Base-by-base conservation (phyloP, 2,797 vertebrate genomes). In the Clamator glandarius region DNA sequence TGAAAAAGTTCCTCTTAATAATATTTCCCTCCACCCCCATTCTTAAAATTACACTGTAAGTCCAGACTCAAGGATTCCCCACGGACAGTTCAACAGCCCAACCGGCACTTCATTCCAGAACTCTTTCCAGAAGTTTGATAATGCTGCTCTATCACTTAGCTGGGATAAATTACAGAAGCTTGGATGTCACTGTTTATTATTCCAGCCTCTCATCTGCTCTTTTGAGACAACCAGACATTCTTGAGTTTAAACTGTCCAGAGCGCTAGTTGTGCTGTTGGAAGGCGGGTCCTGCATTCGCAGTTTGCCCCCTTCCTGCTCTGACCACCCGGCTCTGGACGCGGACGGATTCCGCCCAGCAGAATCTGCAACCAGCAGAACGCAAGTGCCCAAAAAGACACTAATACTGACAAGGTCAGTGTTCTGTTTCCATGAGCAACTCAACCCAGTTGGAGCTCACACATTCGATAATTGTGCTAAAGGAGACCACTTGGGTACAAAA, bases 401-500 rank as follows among this genome's bases (percentile, higher is more conserved):
- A 91, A 86, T 28, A 88, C 83, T 90, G 91, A 79, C 84, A 63
- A 67, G 51, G 84, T 89, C 84, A 81, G 69, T 6, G 31, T 90
- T 84, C 63, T 64, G 14, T 80, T 90, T 78, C 76, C 68, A 58
- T 66, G 90, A 95, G 91, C 89, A 81, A 48, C 92, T 91, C 93
- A 90, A 87, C 72, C 94, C 92, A 66, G 92, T 4, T 94, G 91
- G 91, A 91, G 93, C 90, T 95, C 96, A 92, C 35, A 26, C 72
- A 46, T 66, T 90, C 85, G 69, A 4, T 54, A 61, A 82, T 55
- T 26, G 46, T 50, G 19, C 33, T 46, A 64, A 91, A 89, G 44
- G 57, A 62, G 50, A 73, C 42, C 54, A n/a, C 50, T 8, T 70
- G 90, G 82, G 84, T 87, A 92, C 55, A 62, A 79, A 86, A 87